phyloP scores from a whole-genome alignment of 2,797 vertebrate genomes.

The Mormyrops attenuatus region DNA sequence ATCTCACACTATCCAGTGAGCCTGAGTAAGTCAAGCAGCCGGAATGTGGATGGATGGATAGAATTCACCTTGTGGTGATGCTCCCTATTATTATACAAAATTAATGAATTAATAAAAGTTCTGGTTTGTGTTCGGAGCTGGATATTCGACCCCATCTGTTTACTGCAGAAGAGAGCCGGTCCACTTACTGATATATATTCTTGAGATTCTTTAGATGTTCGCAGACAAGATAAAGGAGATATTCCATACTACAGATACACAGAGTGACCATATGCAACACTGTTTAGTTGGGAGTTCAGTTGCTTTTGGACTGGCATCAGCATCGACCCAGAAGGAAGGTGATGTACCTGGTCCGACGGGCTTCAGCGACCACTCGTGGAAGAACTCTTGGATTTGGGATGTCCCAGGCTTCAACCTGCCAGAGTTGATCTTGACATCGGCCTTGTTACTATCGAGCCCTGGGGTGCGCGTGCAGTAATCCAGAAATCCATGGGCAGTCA shows the following conservation, averaged over 20 bases:
- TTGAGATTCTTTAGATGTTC: not conserved
- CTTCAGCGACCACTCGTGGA: slow-evolving; percentile 77
- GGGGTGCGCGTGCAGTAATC: slow-evolving; percentile 78
- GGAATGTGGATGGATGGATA: not conserved
- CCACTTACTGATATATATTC: not conserved
- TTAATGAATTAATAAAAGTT: not conserved
- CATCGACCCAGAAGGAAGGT: not conserved
- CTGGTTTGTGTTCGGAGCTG: not conserved
- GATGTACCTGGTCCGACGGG: slow-evolving; percentile 70
- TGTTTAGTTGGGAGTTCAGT: not conserved
- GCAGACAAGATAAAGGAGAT: not conserved
- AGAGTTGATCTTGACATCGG: slow-evolving; percentile 69
- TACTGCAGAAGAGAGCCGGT: not conserved
- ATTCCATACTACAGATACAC: not conserved
- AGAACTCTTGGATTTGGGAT: slow-evolving; percentile 71
- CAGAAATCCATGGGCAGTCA: slow-evolving; percentile 72
- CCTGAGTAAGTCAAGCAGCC: not conserved
- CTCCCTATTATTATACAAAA: not conserved
- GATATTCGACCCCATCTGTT: not conserved
- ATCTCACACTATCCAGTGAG: not conserved
- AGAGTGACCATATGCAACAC: not conserved
- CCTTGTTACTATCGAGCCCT: slow-evolving; percentile 72
- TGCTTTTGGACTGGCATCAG: not conserved
- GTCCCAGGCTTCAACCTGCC: slow-evolving; percentile 69
- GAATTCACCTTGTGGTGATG: not conserved